Evolutionary conservation across 1,140 invertebrate genomes (phyloP).

Genomic region (Diachasma alloeum): DNA sequence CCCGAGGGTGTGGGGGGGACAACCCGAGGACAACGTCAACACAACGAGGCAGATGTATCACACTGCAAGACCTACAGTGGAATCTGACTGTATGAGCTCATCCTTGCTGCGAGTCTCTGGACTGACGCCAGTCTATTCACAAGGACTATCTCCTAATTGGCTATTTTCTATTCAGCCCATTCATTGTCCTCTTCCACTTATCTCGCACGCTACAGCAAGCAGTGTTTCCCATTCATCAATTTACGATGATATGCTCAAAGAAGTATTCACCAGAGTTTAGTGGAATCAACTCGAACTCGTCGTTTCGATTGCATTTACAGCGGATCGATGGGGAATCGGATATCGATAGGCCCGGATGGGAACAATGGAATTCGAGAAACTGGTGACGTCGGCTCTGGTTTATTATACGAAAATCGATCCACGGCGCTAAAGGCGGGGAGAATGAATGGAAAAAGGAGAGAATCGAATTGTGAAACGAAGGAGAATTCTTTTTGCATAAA

Average conservation of each 20-base stretch:
- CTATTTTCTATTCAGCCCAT: neutral
- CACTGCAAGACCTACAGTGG: neutral
- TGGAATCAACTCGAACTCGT: too few species aligned
- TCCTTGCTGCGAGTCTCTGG: neutral
- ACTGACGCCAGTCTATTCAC: neutral
- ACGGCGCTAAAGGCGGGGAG: neutral
- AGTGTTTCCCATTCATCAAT: too few species aligned
- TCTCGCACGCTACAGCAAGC: too few species aligned
- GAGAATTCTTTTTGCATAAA: too few species aligned
- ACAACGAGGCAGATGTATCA: neutral
- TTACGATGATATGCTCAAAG: too few species aligned
- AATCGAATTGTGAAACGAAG: too few species aligned
- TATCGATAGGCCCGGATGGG: neutral
- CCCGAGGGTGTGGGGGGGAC: neutral
- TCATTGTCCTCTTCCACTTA: too few species aligned
- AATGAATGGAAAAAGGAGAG: neutral
- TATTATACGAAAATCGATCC: neutral
- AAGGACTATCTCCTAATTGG: neutral
- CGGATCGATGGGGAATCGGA: neutral
- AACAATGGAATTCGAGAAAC: neutral
- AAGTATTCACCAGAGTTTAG: too few species aligned
- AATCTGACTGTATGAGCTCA: neutral
- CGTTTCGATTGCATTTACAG: too few species aligned
- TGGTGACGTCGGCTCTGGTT: neutral
- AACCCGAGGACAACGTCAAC: slow-evolving; percentile 10